A percentile compares a stretch with the other conserved stretches of the same genome.
phyloP scores from a whole-genome alignment of 2,113 vertebrate species.

The Serinus canaria region DNA sequence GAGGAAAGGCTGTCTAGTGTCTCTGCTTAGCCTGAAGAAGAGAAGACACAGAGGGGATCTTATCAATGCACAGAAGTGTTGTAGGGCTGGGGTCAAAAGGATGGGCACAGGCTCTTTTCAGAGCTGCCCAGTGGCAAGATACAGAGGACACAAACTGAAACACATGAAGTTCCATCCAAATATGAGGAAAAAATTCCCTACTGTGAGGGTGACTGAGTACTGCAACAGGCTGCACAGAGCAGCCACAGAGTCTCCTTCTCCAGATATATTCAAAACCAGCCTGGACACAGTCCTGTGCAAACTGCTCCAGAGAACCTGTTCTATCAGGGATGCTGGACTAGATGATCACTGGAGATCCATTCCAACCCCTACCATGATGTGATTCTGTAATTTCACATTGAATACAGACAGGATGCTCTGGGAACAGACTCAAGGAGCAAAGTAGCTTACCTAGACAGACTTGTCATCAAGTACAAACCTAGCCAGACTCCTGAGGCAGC shows the following conservation, averaged over 20 bases:
- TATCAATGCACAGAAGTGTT: background rate
- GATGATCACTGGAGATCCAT: background rate
- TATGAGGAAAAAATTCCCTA: background rate
- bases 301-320: background rate
- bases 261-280: background rate
- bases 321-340: background rate
- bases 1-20: background rate
- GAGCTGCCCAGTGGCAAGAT: background rate
- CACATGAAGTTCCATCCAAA: background rate
- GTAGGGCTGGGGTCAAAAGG: background rate
- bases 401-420: background rate
- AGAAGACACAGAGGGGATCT: background rate
- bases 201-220: background rate
- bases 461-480: background rate
- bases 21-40: background rate
- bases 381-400: background rate
- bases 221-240: background rate
- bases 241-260: background rate
- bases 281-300: background rate
- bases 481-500: background rate
- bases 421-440: background rate
- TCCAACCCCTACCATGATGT: background rate
- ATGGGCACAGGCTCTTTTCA: background rate
- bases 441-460: background rate
- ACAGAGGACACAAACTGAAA: background rate